Evolutionary conservation across 1,140 invertebrate species (phyloP), one percentile per base, ranked within the genome.

Genomic region (Bombyx mandarina): DNA sequence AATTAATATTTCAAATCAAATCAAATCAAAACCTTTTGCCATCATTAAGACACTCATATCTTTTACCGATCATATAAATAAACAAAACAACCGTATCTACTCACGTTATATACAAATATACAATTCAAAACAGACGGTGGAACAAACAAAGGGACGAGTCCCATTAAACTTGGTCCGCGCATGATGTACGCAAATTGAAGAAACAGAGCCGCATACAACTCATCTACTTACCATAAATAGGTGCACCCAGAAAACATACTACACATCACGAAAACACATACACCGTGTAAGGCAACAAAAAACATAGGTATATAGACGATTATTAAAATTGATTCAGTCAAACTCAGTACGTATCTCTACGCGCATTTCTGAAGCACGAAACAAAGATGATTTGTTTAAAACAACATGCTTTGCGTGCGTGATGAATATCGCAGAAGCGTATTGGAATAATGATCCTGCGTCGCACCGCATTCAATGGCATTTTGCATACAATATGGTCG

Each of bases 401-500:
- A 82, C 79, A 65, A 79, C 70, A 71, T 71, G 73, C 73, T 68
- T 51, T 51, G 50, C 6, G 65, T 56, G 65, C 67, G 74, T 87
- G 84, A 87, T 87, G 82, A 79, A 85, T 87, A 87, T 87, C 83
- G 70, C 76, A 63, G 66, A 67, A 76, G 75, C 73, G 77, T 82
- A 86, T 82, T 82, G 71, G 79, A 82, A 87, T 87, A 87, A 87
- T 87, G 83, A 87, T 84, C 79, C 81, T 69, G 81, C 67, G 81
- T 79, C 82, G 78, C 79, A 81, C 82, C 73, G 83, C 75, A 82
- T 86, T 86, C 82, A 86, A 86, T 86, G 77, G 80, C 74, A 81
- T 86, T 86, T 86, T 86, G 83, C 83, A 85, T 86, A 86, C 83
- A 86, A 85, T 86, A 86, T 82, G 79, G 76, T 79, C 73, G 80